Conservation (phyloP, 2,113 vertebrate species). For the Cryptoleucopteryx plumbea region DNA sequence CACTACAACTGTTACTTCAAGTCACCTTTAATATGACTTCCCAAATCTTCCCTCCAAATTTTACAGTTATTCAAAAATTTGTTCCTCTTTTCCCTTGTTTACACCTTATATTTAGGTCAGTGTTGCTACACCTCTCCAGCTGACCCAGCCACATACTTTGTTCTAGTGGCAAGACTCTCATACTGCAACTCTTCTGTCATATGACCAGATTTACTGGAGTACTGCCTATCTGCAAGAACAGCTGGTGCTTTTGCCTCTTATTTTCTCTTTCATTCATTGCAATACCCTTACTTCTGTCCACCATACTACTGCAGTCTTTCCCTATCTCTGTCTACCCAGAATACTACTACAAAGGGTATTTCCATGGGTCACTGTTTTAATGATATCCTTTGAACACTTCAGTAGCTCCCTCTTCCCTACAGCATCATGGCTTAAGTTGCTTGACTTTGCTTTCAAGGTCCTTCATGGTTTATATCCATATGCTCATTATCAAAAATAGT, state of each 20-base stretch:
- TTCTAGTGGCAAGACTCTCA: neutral
- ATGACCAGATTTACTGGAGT: neutral
- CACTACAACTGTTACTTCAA: neutral
- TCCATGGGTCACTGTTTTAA: neutral
- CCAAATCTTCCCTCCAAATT: neutral
- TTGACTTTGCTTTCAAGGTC: neutral
- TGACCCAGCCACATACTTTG: neutral
- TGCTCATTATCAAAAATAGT: neutral
- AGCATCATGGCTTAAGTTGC: neutral
- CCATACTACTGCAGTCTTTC: neutral
- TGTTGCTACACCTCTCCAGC: neutral
- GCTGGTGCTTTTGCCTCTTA: neutral
- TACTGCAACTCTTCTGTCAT: neutral
- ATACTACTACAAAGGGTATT: neutral
- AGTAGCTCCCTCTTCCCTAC: neutral
- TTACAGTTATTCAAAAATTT: neutral
- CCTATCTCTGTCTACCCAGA: neutral
- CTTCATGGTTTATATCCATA: neutral
- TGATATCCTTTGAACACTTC: neutral
- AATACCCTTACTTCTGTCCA: neutral
- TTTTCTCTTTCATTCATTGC: neutral
- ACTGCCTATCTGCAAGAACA: neutral
- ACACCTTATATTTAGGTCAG: neutral
- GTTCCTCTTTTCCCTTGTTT: neutral
- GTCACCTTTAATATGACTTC: neutral